These are phyloP conservation scores for Coturnix japonica DNA, from an alignment of 2,113 vertebrate species.

Conservation along the genomic window DNA sequence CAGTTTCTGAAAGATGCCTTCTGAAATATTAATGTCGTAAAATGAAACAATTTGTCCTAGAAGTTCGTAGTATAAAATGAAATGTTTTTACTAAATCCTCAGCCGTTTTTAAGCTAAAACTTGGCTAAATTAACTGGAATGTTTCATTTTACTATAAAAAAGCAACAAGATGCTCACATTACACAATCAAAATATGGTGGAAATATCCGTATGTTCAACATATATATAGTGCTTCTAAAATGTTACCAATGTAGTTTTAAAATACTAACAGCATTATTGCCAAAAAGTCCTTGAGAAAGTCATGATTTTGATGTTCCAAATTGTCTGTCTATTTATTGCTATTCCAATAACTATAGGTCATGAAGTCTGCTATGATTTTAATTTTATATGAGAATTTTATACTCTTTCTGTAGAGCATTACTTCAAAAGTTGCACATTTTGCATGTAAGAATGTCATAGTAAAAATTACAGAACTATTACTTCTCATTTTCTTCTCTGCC, in stretches of 20 bases:
- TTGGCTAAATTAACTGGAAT: neutral
- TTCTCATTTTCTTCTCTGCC: neutral
- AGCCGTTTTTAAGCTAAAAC: neutral
- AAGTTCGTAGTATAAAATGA: neutral
- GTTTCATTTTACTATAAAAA: neutral
- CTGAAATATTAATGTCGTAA: neutral
- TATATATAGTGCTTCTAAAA: neutral
- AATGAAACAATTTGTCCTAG: neutral
- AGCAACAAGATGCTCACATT: neutral
- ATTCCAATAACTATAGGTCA: neutral
- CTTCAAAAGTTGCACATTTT: neutral
- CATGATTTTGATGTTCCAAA: neutral
- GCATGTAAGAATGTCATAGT: neutral
- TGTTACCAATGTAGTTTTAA: neutral
- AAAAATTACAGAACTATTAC: neutral
- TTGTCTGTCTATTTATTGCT: neutral
- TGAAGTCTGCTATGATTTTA: neutral
- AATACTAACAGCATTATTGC: neutral
- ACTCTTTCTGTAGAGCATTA: neutral
- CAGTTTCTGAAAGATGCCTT: neutral
- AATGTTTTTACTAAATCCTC: neutral
- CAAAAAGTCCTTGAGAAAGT: neutral
- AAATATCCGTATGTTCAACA: neutral
- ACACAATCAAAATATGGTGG: neutral
- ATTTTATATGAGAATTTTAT: neutral